Evolutionary conservation across 2,888 invertebrate species (phyloP), one percentile per base, ranked within the genome.

Genomic region (Papilio demoleus): DNA sequence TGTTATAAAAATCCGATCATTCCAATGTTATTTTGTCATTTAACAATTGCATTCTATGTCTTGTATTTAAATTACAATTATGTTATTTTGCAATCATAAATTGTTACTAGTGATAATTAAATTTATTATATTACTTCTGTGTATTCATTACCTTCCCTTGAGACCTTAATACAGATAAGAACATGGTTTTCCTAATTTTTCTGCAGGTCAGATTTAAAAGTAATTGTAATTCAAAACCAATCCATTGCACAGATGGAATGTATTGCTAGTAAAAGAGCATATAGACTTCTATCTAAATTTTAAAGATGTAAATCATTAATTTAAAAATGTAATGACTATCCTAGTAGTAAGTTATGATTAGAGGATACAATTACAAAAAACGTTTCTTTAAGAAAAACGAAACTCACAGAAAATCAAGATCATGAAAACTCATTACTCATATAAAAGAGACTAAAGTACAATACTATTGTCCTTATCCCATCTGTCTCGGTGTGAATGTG

Each of bases 381-480:
- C 53, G 17, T 56, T 56, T 17, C 31, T 56, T 56, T 67, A 42
- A 67, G 47, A 40, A 63, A 36, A 38, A 45, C 12, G 50, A 65
- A 69, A 45, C 31, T 4, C 24, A 65, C 42, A 61, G 24, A 64
- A 56, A 22, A 58, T 27, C 14, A 45, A 56, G 19, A n/a, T 27
- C 50, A 27, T 47, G 40, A 22, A 34, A 62, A 24, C 45, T n/a
- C 14, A 38, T 24, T 40, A 31, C 38, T 8, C 45, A 19, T 11
- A 59, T 47, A 61, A n/a, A 17, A n/a, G 22, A 58, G 70, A 84
- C 75, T 61, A 90, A 71, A 93, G 87, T 22, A 93, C 87, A 84
- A 93, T 88, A 75, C 93, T 93, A 73, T 72, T 88, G 50, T 93
- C 92, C 80, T 92, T 89, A 68, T 93, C 93, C 93, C 93, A 93